A percentile compares a stretch with the other conserved stretches of the same genome.
Conservation (phyloP, 2,888 invertebrate genomes). For the Neoascia interrupta region DNA sequence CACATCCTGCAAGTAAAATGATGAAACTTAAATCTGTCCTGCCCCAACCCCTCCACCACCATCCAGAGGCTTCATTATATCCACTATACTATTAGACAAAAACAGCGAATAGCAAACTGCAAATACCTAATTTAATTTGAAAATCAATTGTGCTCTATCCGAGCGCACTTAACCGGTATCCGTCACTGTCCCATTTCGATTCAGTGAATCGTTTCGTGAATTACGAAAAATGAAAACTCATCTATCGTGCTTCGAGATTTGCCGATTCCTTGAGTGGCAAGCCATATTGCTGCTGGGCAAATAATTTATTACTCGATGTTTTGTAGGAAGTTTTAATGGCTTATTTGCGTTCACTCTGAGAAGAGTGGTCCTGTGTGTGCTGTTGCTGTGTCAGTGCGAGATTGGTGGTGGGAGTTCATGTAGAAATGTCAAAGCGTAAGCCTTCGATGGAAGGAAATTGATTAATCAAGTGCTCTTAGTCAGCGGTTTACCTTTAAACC, state of each 20-base stretch:
- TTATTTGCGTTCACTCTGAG: constrained; percentile 68
- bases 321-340: constrained; percentile 66
- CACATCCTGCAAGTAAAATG: constrained; percentile 47
- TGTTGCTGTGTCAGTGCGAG: constrained; percentile 24
- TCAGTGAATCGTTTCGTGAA: constrained; percentile 35
- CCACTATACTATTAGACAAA: not conserved
- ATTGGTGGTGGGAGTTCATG: constrained; percentile 6
- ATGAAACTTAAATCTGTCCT: constrained; percentile 41
- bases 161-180: constrained; percentile 68
- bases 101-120: constrained; percentile 36
- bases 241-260: constrained; percentile 61
- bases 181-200: constrained; percentile 64
- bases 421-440: constrained; percentile 49
- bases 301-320: constrained; percentile 68
- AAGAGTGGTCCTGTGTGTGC: too few relatives aligned
- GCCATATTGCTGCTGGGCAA: constrained; percentile 63
- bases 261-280: constrained; percentile 41
- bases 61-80: not conserved
- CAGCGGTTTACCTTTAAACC: constrained; percentile 69
- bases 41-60: not conserved
- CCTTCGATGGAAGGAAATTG: constrained; percentile 48
- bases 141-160: constrained; percentile 64
- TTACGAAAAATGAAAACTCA: constrained; percentile 64
- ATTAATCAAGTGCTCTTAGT: constrained; percentile 69
- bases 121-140: constrained; percentile 67